Base-by-base conservation (phyloP, 2,888 invertebrate species). In the Shargacucullia verbasci region DNA sequence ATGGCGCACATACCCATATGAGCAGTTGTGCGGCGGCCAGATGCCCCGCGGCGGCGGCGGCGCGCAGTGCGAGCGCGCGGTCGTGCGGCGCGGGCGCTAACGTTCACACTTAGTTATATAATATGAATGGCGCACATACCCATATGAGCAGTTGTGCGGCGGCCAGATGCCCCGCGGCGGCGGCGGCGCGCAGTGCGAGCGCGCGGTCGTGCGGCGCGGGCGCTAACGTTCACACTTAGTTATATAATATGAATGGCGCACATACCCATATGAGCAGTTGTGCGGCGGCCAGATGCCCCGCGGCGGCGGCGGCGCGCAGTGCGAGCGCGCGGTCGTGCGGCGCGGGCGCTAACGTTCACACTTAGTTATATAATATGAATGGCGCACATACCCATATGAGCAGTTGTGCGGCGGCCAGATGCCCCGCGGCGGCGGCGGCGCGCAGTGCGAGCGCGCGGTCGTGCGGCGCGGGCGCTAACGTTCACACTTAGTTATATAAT, bases 241-340 rank as follows among this genome's bases (percentile, higher is more conserved):
- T n/a, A n/a, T n/a, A n/a, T n/a, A n/a, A n/a, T n/a, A n/a, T 27
- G 27, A 5, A 27, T 5, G 27, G 27, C 7, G 27, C 7, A 39
- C 20, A 10, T 9, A 39, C 39, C 39, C 39, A 99, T 85, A 99
- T 96, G 48, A 99, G 95, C 40, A 99, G 95, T 89, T 99, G 99
- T 12, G 98, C 97, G 81, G 98, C 97, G 56, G 98, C 97, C 69
- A 98, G 94, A 85, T 98, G 98, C 8, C 97, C 97, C 78, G 97
- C 96, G 45, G 98, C 97, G 86, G 98, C 97, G 27, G 99, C 98
- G 70, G 99, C 95, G 82, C 99, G 97, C 59, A 99, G 92, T 5
- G 90, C 91, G 1, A 88, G 81, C 65, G 87, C 79, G 57, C 88
- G 82, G 70, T 85, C 87, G 69, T 12, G 84, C 77, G 27, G 27